These are phyloP conservation scores for Orcinus orca DNA, from an alignment of 2,113 vertebrate genomes.

Conservation along the genomic window DNA sequence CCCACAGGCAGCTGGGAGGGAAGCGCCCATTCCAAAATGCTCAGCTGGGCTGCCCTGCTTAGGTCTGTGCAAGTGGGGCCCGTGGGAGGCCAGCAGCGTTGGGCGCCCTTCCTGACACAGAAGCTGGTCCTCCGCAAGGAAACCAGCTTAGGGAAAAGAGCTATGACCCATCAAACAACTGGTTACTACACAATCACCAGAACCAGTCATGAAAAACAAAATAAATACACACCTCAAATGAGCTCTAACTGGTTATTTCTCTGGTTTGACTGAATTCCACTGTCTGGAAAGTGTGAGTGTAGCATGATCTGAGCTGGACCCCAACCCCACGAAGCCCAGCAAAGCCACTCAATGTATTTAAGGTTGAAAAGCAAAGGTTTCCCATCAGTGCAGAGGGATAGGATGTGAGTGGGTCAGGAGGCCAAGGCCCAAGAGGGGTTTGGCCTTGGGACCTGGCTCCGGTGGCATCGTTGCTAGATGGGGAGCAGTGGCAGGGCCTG, in stretches of 20 bases:
- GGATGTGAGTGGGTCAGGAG: background rate
- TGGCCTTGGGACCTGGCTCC: background rate
- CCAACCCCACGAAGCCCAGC: background rate
- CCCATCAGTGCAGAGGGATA: background rate
- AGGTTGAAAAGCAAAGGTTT: background rate
- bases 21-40: background rate
- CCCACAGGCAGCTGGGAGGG: background rate
- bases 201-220: background rate
- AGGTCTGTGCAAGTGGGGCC: background rate
- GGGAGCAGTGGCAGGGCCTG: background rate
- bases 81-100: background rate
- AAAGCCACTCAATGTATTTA: background rate
- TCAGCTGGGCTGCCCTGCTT: background rate
- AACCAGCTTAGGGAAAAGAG: background rate
- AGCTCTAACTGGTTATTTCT: background rate
- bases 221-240: background rate
- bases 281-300: background rate
- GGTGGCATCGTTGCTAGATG: background rate
- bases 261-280: background rate
- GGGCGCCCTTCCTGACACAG: background rate
- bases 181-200: background rate
- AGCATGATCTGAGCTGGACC: background rate
- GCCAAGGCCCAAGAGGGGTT: background rate
- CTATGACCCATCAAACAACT: background rate
- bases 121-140: background rate